These are phyloP conservation scores for Heliangelus exortis DNA, from an alignment of 2,797 vertebrate species.

Conservation along the genomic window DNA sequence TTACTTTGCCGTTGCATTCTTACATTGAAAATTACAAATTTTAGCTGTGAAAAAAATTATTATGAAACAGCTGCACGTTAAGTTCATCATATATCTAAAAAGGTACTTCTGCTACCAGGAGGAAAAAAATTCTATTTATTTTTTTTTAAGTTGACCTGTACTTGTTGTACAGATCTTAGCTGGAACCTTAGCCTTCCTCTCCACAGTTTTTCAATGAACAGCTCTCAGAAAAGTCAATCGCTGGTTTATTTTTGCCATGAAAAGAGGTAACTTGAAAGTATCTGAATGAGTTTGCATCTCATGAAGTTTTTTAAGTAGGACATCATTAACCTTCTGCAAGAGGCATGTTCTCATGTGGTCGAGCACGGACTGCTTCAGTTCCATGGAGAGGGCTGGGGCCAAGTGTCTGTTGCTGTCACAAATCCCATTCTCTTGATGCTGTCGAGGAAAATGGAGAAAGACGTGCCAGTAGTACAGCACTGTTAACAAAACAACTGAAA, in stretches of 20 bases:
- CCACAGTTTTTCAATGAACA: not conserved
- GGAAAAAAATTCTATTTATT: too few species aligned
- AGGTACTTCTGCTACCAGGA: not conserved
- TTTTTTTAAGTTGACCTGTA: not conserved
- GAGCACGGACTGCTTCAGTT: not conserved
- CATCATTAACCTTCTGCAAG: not conserved
- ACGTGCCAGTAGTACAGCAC: not conserved
- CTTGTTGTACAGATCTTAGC: not conserved
- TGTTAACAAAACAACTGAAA: not conserved
- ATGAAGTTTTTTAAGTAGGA: not conserved
- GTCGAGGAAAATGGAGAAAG: not conserved
- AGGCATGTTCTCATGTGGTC: not conserved
- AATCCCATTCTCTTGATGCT: not conserved
- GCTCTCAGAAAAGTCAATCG: not conserved
- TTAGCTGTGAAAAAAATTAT: not conserved
- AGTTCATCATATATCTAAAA: not conserved
- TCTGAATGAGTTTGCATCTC: not conserved
- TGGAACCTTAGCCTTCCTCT: not conserved
- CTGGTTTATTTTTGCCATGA: not conserved
- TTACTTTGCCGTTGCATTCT: not conserved
- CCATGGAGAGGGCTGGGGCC: not conserved
- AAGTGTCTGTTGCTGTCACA: not conserved
- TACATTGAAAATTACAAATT: not conserved
- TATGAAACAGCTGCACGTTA: not conserved
- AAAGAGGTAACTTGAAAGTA: not conserved